These are phyloP conservation scores for Pollachius pollachius DNA, from an alignment of 2,113 vertebrate genomes.

Conservation along the genomic window DNA sequence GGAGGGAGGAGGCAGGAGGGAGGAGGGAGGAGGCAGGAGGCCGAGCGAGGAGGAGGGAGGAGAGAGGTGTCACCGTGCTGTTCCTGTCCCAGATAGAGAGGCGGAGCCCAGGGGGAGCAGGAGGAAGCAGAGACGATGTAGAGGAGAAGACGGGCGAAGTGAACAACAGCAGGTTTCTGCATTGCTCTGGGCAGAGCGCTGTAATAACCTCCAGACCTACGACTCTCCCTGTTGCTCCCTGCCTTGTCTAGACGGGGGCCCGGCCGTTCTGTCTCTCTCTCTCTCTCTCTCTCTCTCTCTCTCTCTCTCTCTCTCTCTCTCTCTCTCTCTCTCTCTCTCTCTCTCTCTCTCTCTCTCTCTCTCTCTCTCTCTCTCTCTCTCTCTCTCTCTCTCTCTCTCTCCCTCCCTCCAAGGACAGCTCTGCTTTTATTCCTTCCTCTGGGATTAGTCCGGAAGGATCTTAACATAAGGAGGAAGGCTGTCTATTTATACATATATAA, in stretches of 20 bases:
- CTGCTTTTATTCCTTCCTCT: conserved; percentile 42
- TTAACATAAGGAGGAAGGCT: conserved; percentile 32
- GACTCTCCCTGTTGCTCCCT: conserved; percentile 26
- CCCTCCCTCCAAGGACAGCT: conserved; percentile 30
- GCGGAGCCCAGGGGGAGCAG: conserved; percentile 13
- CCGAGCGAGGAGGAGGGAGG: conserved; percentile 11
- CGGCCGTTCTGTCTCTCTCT: conserved; percentile 1
- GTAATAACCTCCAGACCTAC: conserved; percentile 73
- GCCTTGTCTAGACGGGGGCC: conserved; percentile 41
- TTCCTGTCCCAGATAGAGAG: conserved; percentile 46
- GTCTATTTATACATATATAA: conserved; percentile 9
- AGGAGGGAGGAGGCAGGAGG: too few species aligned
- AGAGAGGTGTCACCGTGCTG: conserved; percentile 29
- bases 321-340: conserved; percentile 3
- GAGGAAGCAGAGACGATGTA: conserved; percentile 11
- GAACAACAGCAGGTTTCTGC: conserved; percentile 69
- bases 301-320: neutral
- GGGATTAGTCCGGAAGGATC: conserved; percentile 42
- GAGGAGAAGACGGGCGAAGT: conserved; percentile 43
- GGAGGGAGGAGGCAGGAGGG: too few species aligned
- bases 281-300: conserved; percentile 9
- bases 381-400: conserved; percentile 10
- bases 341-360: neutral
- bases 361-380: conserved; percentile 7
- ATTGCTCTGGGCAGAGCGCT: conserved; percentile 60